These are phyloP conservation scores for Pelosia muscerda DNA, from an alignment of 2,888 invertebrate species.

Conservation along the genomic window DNA sequence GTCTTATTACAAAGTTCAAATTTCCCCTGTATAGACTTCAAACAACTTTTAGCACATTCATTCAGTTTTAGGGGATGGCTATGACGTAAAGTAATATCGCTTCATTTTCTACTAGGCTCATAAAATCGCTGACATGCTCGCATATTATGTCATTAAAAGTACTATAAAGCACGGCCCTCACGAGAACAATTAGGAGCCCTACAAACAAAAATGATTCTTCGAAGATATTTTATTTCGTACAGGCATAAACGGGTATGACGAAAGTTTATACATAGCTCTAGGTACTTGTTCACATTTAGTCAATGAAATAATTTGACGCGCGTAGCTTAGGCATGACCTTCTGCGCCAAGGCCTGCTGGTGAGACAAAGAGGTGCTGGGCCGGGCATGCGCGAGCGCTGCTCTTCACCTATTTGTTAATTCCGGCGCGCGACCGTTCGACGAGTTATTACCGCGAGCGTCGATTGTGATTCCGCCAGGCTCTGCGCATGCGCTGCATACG, in stretches of 20 bases:
- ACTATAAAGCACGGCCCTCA: too few species aligned
- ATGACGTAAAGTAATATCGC: background rate
- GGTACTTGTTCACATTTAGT: conserved; percentile 1
- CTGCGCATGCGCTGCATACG: conserved; percentile 57
- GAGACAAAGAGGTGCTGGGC: conserved; percentile 17
- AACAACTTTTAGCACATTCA: background rate
- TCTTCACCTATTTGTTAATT: conserved; percentile 63
- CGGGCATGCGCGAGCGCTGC: background rate
- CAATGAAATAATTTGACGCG: conserved; percentile 4
- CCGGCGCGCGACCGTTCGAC: conserved; percentile 56
- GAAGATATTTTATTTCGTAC: background rate
- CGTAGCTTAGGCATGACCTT: conserved; percentile 25
- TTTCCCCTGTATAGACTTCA: background rate
- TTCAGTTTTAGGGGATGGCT: background rate
- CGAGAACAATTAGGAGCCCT: too few species aligned
- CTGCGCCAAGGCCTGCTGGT: conserved; percentile 34
- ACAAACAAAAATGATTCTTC: too few species aligned
- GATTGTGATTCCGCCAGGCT: conserved; percentile 69
- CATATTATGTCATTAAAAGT: too few species aligned
- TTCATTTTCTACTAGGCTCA: background rate
- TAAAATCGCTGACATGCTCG: too few species aligned
- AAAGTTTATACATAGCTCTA: too few species aligned
- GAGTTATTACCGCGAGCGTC: conserved; percentile 71
- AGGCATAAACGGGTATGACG: background rate
- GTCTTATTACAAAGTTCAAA: background rate